A percentile compares a stretch with the other conserved stretches of the same genome.
These are phyloP conservation scores for Fragum sueziense DNA, from an alignment of 2,888 invertebrate genomes.

Conservation along the genomic window DNA sequence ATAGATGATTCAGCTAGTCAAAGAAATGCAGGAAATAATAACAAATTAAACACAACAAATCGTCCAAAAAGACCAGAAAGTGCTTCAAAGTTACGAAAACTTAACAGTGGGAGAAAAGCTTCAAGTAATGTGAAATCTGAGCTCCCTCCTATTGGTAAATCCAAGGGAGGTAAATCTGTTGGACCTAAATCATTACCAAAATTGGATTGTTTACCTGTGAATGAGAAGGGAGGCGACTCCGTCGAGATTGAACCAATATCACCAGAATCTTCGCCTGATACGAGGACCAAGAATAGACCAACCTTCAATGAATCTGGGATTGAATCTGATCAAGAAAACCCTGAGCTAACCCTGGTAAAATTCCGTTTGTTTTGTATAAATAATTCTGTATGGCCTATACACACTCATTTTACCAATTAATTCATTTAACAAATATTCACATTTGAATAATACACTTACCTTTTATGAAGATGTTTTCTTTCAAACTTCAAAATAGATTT, in stretches of 20 bases:
- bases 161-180: conserved; percentile 19
- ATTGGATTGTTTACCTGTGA: conserved; percentile 7
- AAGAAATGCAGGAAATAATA: background rate
- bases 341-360: conserved; percentile 5
- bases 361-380: background rate
- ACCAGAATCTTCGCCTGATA: conserved; percentile 43
- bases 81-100: conserved; percentile 42
- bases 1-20: background rate
- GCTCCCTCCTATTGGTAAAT: conserved; percentile 1
- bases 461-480: no score
- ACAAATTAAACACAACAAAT: background rate
- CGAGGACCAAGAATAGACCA: conserved; percentile 30
- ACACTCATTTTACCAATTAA: background rate
- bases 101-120: conserved; percentile 26
- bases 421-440: background rate
- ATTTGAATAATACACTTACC: no score
- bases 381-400: background rate
- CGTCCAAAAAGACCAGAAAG: conserved; percentile 23
- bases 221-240: conserved; percentile 23
- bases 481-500: no score
- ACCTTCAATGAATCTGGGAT: conserved; percentile 52
- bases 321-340: conserved; percentile 48
- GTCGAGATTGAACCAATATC: conserved; percentile 15
- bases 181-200: background rate
- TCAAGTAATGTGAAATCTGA: background rate